Evolutionary conservation across 2,113 vertebrate genomes (phyloP).

Genomic region (Sceloporus tristichus): DNA sequence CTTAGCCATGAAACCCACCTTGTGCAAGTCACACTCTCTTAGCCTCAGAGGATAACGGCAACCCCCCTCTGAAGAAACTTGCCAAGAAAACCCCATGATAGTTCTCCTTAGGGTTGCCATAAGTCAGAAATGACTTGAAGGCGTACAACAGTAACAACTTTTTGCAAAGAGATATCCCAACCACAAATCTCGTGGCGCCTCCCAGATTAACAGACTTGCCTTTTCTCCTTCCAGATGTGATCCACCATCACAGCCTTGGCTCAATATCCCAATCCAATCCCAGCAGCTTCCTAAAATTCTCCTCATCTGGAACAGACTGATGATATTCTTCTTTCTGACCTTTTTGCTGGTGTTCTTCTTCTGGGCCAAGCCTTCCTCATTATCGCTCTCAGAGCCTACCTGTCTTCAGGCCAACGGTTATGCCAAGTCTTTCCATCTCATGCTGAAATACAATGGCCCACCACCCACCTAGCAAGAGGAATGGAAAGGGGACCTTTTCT

Average conservation of each 20-base stretch:
- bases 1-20: too few species aligned
- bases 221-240: background rate
- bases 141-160: too few species aligned
- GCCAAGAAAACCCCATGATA: too few species aligned
- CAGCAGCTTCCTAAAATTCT: background rate
- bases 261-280: background rate
- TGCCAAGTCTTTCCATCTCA: conserved; percentile 73
- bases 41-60: too few species aligned
- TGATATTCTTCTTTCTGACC: conserved; percentile 53
- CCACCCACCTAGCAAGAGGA: conserved; percentile 78
- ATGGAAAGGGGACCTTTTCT: background rate
- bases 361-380: conserved; percentile 58
- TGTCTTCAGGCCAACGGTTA: conserved; percentile 69
- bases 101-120: too few species aligned
- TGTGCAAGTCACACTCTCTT: too few species aligned
- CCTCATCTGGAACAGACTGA: conserved; percentile 26
- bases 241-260: background rate
- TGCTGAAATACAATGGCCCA: conserved; percentile 83
- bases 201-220: background rate
- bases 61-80: too few species aligned
- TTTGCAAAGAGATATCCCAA: too few species aligned
- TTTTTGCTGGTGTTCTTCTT: conserved; percentile 73
- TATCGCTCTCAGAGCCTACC: conserved; percentile 15
- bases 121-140: too few species aligned
- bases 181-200: background rate